Evolutionary conservation across 1,140 invertebrate genomes (phyloP), one percentile per base, ranked within the genome.

Genomic region (Galleria mellonella): DNA sequence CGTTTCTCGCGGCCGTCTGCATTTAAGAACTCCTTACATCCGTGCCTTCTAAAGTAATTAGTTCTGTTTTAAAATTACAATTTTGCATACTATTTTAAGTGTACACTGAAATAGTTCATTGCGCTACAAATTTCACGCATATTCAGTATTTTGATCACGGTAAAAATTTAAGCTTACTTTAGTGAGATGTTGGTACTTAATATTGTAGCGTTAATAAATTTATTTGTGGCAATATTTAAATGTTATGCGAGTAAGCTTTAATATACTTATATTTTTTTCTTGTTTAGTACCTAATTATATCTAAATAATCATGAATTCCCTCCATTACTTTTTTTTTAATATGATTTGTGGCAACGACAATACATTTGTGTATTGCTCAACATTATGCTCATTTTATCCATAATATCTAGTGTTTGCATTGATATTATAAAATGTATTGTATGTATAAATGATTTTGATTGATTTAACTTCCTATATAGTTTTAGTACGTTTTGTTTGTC

Each of bases 281-380:
- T 15, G 35, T 72, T 72, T 69, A 62, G 45, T 56, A 55, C 56
- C 52, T n/a, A n/a, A n/a, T 23, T 3, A 2, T 23, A 6, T 23
- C 17, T 68, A 55, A 62, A 44, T 43, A n/a, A n/a, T 59, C 47
- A 44, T 37, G 28, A 32, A 62, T 58, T 75, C 71, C 71, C 63
- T 75, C 69, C 72, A 68, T 58, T n/a, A n/a, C n/a, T n/a, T 39
- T 63, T 63, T 59, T 51, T 56, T 62, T 43, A 39, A 43, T 43
- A 58, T 64, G 45, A 56, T 49, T 60, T 59, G 64, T 69, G 65
- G 63, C 72, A 74, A 75, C 62, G 72, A 79, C 78, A 76, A 78
- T 78, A 81, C 73, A 61, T 35, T 33, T 49, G 39, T 70, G 75
- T 79, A 75, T 83, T 83, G 79, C 79, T 79, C 79, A 79, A 77